A percentile compares a stretch with the other conserved stretches of the same genome.
Conservation (phyloP, 2,888 invertebrate genomes). For the Rhyacophila evoluta region DNA sequence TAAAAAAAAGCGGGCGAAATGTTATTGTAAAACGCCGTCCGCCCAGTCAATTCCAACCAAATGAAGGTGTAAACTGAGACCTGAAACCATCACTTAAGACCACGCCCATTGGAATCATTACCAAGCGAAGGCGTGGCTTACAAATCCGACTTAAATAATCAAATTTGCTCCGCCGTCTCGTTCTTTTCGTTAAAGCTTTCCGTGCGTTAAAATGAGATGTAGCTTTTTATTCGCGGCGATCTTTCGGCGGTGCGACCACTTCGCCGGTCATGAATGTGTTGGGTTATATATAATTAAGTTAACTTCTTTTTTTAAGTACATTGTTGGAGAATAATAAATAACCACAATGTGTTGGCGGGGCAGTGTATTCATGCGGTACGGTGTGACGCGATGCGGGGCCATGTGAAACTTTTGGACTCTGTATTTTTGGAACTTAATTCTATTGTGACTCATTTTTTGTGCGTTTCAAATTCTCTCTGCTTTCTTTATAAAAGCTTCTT, state of each 20-base stretch:
- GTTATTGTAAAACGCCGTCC: constrained; percentile 46
- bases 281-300: constrained; percentile 52
- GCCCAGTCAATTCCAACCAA: constrained; percentile 49
- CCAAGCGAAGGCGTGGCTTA: constrained; percentile 42
- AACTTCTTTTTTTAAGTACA: constrained; percentile 53
- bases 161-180: constrained; percentile 32
- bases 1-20: constrained; percentile 45
- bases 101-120: constrained; percentile 50
- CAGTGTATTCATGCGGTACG: constrained; percentile 39
- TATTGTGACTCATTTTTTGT: constrained; percentile 23
- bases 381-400: neutral
- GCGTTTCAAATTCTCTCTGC: neutral
- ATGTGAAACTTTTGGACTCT: constrained; percentile 17
- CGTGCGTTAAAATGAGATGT: neutral
- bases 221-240: neutral
- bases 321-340: constrained; percentile 54
- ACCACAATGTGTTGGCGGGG: constrained; percentile 50
- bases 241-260: neutral
- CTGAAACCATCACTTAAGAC: constrained; percentile 36
- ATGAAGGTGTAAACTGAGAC: constrained; percentile 52
- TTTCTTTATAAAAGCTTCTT: neutral
- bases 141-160: neutral
- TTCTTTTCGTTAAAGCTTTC: neutral
- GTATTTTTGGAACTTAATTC: constrained; percentile 15
- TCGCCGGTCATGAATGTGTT: constrained; percentile 11